Base-by-base conservation (phyloP, 2,797 vertebrate species). In the Acrossocheilus fasciatus region DNA sequence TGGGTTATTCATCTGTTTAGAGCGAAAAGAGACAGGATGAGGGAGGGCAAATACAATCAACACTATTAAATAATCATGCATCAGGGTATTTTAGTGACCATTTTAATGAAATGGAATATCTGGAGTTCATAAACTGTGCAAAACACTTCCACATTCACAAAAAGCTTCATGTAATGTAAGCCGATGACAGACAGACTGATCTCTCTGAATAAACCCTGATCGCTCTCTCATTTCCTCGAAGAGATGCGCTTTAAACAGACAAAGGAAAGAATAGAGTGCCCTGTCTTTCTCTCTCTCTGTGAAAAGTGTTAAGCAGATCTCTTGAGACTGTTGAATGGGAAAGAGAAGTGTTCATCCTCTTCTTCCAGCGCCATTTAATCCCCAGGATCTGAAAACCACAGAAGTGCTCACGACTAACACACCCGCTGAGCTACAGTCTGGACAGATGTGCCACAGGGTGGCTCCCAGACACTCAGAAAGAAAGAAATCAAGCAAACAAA, bases 131-230 rank as follows among this genome's bases (percentile, higher is more conserved):
- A 86, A 81, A 57, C 69, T 74, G 77, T 26, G 20, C 14, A 30
- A 54, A 72, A 79, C 66, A 70, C 66, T 36, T 73, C 68, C 52
- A 84, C 72, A 76, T 77, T 84, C 59, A 70, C 76, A 57, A 81
- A 81, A 83, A 79, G n/a, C 69, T 81, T 83, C 50, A 68, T 80
- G 77, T 89, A 92, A 91, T 89, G 88, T 84, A 76, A 62, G 54
- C 50, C 36, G 91, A 47, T 91, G 92, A 93, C 89, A 90, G 91
- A 91, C 70, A 84, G 59, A 87, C 66, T 78, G 87, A 86, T 88
- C 41, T 72, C 54, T 76, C 86, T 80, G 84, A 86, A 84, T 73
- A 78, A 84, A 75, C 70, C 54, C 73, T 59, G 82, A 85, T 81
- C 80, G 62, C 75, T 69, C 78, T 85, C 81, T 73, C 73, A 87